Evolutionary conservation across 2,113 vertebrate species (phyloP).

Genomic region (Pitta sordida): DNA sequence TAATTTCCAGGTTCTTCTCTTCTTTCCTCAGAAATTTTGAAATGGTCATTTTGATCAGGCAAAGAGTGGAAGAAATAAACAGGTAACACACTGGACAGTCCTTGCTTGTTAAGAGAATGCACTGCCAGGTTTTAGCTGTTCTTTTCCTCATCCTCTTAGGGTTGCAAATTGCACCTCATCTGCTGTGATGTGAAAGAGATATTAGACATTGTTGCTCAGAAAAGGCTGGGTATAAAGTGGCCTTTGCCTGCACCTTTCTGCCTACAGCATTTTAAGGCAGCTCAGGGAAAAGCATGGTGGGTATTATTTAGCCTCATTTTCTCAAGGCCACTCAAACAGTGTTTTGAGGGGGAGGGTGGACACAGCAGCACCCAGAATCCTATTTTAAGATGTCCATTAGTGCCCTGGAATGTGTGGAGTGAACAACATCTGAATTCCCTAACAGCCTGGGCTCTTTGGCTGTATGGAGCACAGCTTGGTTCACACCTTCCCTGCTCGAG

Average conservation of each 20-base stretch:
- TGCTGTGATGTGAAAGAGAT: conserved; percentile 40
- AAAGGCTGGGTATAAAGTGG: conserved; percentile 16
- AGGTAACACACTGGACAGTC: background rate
- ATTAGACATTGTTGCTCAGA: conserved; percentile 35
- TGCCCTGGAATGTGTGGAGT: background rate
- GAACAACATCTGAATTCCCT: background rate
- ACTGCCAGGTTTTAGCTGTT: background rate
- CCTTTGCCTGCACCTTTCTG: background rate
- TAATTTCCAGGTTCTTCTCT: background rate
- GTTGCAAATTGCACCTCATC: conserved; percentile 35
- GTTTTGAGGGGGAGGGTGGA: background rate
- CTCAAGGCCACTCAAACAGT: conserved; percentile 24
- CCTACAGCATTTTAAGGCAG: background rate
- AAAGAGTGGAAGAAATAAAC: conserved; percentile 7
- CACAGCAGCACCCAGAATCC: background rate
- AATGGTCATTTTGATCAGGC: background rate
- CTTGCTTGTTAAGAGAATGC: background rate
- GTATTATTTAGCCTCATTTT: conserved; percentile 56
- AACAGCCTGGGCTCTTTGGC: background rate
- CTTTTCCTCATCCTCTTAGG: conserved; percentile 9
- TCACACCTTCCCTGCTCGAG: background rate
- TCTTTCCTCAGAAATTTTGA: background rate
- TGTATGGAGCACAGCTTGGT: rapidly evolving
- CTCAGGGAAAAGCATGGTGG: background rate
- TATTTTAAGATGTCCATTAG: conserved; percentile 49